Conservation (phyloP, 2,113 vertebrate species). For the Oryzias woworae region DNA sequence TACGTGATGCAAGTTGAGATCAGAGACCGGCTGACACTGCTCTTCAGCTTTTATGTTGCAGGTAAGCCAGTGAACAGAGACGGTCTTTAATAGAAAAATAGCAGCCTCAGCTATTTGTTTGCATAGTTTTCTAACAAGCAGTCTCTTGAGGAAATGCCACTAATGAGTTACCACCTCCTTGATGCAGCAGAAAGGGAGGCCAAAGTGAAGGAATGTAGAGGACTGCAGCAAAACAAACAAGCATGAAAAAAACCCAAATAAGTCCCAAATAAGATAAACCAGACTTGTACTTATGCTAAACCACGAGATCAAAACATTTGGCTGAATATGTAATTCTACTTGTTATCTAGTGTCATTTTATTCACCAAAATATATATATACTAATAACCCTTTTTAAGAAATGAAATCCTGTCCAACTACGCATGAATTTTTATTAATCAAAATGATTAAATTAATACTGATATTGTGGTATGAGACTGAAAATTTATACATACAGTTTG, state of each 20-base stretch:
- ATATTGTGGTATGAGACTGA: no score
- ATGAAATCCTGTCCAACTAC: no score
- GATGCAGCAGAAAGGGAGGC: background rate
- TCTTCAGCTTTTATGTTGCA: conserved; percentile 9
- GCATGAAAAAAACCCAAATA: no score
- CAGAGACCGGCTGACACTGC: conserved; percentile 8
- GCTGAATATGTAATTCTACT: background rate
- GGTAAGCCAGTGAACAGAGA: background rate
- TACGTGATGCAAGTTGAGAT: background rate
- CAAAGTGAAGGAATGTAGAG: background rate
- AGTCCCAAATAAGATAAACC: conserved; percentile 1
- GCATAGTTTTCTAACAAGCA: conserved; percentile 1
- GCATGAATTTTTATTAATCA: no score
- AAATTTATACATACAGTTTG: no score
- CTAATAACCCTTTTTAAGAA: no score
- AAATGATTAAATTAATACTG: no score
- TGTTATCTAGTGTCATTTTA: background rate
- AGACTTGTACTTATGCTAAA: background rate
- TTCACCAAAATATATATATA: background rate
- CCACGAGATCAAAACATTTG: background rate
- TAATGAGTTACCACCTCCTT: background rate
- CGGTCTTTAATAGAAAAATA: background rate
- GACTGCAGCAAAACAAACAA: background rate
- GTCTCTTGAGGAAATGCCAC: background rate
- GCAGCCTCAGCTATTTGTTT: background rate